These are phyloP conservation scores for Diceros bicornis DNA, from an alignment of 2,797 vertebrate genomes.

Conservation along the genomic window DNA sequence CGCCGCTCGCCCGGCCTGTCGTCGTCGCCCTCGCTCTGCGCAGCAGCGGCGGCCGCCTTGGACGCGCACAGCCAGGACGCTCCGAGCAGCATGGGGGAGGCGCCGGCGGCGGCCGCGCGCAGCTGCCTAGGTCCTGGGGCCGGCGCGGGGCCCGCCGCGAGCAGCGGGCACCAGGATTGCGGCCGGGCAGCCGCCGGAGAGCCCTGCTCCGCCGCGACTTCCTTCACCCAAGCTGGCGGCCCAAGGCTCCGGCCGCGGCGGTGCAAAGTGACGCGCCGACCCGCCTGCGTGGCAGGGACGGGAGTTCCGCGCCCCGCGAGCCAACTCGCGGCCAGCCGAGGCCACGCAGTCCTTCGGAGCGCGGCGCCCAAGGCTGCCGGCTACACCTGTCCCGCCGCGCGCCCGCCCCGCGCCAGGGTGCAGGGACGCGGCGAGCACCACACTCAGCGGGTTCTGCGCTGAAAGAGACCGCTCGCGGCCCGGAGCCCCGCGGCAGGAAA, in stretches of 20 bases:
- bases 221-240: neutral
- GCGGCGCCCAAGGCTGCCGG: neutral
- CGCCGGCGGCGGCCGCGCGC: conserved; percentile 73
- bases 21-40: conserved; percentile 83
- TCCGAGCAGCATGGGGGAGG: conserved; percentile 86
- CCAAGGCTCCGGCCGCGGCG: neutral
- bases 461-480: neutral
- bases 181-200: neutral
- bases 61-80: conserved; percentile 88
- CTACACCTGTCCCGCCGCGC: conserved; percentile 61
- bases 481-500: neutral
- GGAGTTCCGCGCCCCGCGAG: neutral
- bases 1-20: conserved; percentile 76
- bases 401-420: neutral
- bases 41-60: conserved; percentile 83
- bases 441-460: neutral
- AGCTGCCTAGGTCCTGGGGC: conserved; percentile 70
- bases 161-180: conserved; percentile 33
- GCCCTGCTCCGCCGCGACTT: neutral
- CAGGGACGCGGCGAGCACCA: neutral
- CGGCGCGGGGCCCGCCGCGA: conserved; percentile 52
- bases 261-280: conserved; percentile 25
- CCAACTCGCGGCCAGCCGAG: neutral
- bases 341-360: neutral
- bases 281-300: neutral